These are phyloP conservation scores for Oncorhynchus mykiss DNA, from an alignment of 2,113 vertebrate genomes.

Conservation along the genomic window DNA sequence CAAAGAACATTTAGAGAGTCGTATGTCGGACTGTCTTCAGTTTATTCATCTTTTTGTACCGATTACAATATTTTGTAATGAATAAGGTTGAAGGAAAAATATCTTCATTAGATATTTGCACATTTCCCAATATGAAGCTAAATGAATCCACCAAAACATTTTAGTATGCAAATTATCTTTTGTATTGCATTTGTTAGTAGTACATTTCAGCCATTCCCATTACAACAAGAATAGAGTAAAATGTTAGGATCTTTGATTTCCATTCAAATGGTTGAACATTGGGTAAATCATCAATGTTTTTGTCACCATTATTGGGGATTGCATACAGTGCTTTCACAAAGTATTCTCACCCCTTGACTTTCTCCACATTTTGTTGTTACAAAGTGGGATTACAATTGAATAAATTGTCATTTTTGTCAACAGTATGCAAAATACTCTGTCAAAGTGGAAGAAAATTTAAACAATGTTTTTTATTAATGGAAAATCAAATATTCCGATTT, in stretches of 20 bases:
- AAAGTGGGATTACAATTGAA: no score
- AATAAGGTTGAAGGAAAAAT: slow-evolving; percentile 21
- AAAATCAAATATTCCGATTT: no score
- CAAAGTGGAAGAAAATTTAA: no score
- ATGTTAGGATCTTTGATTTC: slow-evolving; percentile 6
- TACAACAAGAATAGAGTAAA: neutral
- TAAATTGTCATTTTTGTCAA: no score
- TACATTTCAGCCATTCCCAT: neutral
- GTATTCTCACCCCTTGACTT: no score
- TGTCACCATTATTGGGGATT: slow-evolving; percentile 16
- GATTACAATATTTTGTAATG: slow-evolving; percentile 29
- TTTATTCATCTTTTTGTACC: slow-evolving; percentile 34
- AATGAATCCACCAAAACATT: slow-evolving; percentile 7
- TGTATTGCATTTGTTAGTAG: slow-evolving; percentile 41
- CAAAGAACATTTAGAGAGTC: slow-evolving; percentile 77
- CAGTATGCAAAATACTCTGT: no score
- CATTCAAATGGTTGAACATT: neutral
- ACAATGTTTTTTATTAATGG: no score
- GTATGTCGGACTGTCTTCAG: slow-evolving; percentile 13
- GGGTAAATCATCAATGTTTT: neutral
- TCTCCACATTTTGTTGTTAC: no score
- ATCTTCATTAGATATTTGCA: neutral
- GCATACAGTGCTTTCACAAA: slow-evolving; percentile 5
- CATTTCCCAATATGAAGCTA: neutral
- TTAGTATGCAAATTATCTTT: neutral